Evolutionary conservation across 2,888 invertebrate species (phyloP).

Genomic region (Scaptomyza polygonia): DNA sequence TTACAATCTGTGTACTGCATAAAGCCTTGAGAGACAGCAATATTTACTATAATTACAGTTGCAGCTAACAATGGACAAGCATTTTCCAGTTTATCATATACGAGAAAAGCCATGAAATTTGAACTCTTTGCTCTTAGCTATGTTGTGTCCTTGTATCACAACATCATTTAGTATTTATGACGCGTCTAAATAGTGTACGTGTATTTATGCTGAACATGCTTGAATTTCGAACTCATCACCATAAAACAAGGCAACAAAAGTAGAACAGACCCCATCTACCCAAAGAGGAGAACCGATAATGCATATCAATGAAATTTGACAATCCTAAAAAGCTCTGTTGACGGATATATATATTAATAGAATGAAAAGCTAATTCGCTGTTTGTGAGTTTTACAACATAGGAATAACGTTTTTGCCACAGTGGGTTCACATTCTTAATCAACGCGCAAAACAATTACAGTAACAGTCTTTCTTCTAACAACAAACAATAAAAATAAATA

Average conservation of each 20-base stretch:
- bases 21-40: slow-evolving; percentile 67
- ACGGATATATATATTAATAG: slow-evolving; percentile 15
- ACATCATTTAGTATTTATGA: slow-evolving; percentile 4
- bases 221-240: slow-evolving; percentile 80
- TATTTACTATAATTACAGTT: slow-evolving; percentile 43
- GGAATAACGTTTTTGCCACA: slow-evolving; percentile 30
- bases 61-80: slow-evolving; percentile 4
- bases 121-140: slow-evolving; percentile 51
- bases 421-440: slow-evolving; percentile 34
- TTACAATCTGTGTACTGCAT: slow-evolving; percentile 38
- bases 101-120: slow-evolving; percentile 24
- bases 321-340: slow-evolving; percentile 67
- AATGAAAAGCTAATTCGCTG: slow-evolving; percentile 78
- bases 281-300: slow-evolving; percentile 55
- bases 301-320: slow-evolving; percentile 76
- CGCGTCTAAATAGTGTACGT: slow-evolving; percentile 38
- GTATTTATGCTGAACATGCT: slow-evolving; percentile 75
- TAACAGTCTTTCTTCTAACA: no score
- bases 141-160: slow-evolving; percentile 37
- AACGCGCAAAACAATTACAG: not conserved
- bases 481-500: no score
- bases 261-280: slow-evolving; percentile 68
- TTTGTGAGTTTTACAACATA: slow-evolving; percentile 63
- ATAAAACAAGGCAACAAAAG: slow-evolving; percentile 74
- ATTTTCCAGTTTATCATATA: slow-evolving; percentile 9